Evolutionary conservation across 1,140 invertebrate genomes (phyloP), one percentile per base, ranked within the genome.

Genomic region (Ctenoplectra terminalis): DNA sequence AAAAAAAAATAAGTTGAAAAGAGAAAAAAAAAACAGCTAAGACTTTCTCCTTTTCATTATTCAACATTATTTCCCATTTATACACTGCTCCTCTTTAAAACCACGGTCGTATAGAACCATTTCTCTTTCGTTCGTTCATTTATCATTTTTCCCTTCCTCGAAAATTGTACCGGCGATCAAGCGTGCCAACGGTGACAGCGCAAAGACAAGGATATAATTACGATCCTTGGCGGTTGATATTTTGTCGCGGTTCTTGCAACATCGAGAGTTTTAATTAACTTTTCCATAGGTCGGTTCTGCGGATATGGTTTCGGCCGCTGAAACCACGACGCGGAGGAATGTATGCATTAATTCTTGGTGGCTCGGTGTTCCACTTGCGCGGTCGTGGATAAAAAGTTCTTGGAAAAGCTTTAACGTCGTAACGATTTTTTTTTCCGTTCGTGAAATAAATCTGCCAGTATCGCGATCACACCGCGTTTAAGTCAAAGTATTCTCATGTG

Each of bases 321-420:
- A 31, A 60, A 46, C 56, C 58, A 23, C n/a, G 61, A 5, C 17
- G 61, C 73, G 26, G 13, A 31, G 26, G 63, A 67, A 67, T 76
- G 73, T 29, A 13, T 52, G 61, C 60, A 54, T 76, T 76, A 66
- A 66, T 54, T 43, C 60, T 40, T 31, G 61, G n/a, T 37, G 7
- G 46, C 26, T 29, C 26, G 48, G 48, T 54, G 63, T 43, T 67
- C 74, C 63, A 76, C 50, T 67, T 67, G 37, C 2, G 74, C 61
- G 74, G 34, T 43, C 60, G 63, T 56, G 48, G 63, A 76, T 67
- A 54, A 76, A n/a, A 76, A 54, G 48, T 76, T 76, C 61, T 54
- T 43, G 48, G 63, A 67, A 56, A 76, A 34, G 61, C 48, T 54
- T 56, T n/a, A 54, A 56, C 13, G 13, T 40, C 26, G 11, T 31